Conservation (phyloP, 1,140 invertebrate species). For the Sarcophaga bullata region DNA sequence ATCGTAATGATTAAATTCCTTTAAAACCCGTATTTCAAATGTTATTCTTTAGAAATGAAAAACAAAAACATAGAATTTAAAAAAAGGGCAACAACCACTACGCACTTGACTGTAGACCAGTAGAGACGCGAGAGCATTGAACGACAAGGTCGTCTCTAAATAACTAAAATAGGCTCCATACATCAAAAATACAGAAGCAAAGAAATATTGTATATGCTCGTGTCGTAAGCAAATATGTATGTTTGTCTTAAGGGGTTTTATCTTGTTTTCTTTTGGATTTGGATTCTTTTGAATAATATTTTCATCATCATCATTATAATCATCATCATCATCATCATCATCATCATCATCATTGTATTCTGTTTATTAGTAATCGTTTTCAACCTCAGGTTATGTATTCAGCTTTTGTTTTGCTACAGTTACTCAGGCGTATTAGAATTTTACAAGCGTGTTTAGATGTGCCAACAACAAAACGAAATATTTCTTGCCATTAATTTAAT, state of each 20-base stretch:
- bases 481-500: too few relatives aligned
- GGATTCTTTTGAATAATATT: neutral
- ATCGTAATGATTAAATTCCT: too few relatives aligned
- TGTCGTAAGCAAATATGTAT: neutral
- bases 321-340: neutral
- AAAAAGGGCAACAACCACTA: too few relatives aligned
- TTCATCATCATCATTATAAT: neutral
- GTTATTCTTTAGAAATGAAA: too few relatives aligned
- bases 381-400: too few relatives aligned
- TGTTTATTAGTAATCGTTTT: too few relatives aligned
- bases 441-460: neutral
- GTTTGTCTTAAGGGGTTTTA: neutral
- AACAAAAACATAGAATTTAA: too few relatives aligned
- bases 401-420: neutral
- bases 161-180: neutral
- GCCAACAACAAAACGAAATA: neutral
- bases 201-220: too few relatives aligned
- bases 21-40: too few relatives aligned
- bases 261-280: neutral
- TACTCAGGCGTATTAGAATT: neutral
- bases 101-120: too few relatives aligned
- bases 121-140: neutral
- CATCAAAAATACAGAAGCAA: neutral
- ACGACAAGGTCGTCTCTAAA: slow-evolving; percentile 2
- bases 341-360: too few relatives aligned